Conservation (phyloP, 1,140 invertebrate species). For the Papilio glaucus region DNA sequence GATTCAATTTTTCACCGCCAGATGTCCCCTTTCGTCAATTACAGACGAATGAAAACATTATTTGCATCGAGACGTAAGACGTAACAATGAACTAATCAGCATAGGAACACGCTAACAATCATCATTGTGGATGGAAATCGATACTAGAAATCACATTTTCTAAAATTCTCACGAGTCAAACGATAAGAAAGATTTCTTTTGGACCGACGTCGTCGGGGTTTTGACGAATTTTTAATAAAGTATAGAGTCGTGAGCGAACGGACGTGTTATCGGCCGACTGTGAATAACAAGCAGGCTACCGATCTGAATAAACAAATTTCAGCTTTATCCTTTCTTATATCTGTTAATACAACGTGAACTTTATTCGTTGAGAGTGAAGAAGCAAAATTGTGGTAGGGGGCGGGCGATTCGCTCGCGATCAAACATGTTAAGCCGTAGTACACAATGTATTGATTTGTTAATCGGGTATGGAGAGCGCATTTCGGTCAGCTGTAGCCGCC, state of each 20-base stretch:
- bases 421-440: constrained; percentile 71
- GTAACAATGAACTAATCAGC: constrained; percentile 72
- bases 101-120: constrained; percentile 70
- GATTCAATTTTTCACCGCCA: constrained; percentile 73
- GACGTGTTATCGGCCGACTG: constrained; percentile 64
- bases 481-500: constrained; percentile 79
- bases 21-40: constrained; percentile 72
- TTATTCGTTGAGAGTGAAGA: constrained; percentile 48
- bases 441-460: constrained; percentile 82
- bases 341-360: constrained; percentile 17
- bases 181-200: constrained; percentile 47
- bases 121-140: constrained; percentile 74
- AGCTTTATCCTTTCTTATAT: constrained; percentile 47
- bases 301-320: constrained; percentile 50
- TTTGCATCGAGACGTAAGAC: constrained; percentile 64
- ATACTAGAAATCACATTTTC: constrained; percentile 79
- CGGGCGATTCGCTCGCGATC: constrained; percentile 65
- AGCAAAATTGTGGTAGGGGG: constrained; percentile 58
- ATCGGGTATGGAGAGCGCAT: constrained; percentile 83
- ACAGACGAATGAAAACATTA: constrained; percentile 73
- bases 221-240: constrained; percentile 77
- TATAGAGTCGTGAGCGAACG: constrained; percentile 64
- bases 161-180: constrained; percentile 62
- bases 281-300: constrained; percentile 68
- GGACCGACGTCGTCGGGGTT: constrained; percentile 54